These are phyloP conservation scores for Hemaris fuciformis DNA, from an alignment of 2,888 invertebrate species.

Conservation along the genomic window DNA sequence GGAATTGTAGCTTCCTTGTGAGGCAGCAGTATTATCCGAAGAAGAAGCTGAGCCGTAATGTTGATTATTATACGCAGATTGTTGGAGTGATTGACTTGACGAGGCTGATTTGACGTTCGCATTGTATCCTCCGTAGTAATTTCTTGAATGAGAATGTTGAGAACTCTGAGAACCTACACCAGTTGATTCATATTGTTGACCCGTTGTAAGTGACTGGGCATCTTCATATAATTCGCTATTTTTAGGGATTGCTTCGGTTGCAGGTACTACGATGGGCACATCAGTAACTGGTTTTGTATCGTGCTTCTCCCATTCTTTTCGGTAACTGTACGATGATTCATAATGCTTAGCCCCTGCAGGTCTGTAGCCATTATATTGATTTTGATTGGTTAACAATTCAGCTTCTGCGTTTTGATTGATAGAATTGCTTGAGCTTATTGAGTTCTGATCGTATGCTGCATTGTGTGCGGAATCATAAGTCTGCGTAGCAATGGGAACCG, in stretches of 20 bases:
- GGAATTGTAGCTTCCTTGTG: slow-evolving; percentile 20
- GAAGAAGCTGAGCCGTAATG: slow-evolving; percentile 30
- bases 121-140: slow-evolving; percentile 41
- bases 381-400: slow-evolving; percentile 43
- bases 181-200: slow-evolving; percentile 34
- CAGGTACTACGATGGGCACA: slow-evolving; percentile 34
- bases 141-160: slow-evolving; percentile 38
- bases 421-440: slow-evolving; percentile 20
- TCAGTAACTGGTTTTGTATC: slow-evolving; percentile 44
- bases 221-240: slow-evolving; percentile 63
- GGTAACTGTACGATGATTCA: slow-evolving; percentile 68
- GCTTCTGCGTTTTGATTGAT: slow-evolving; percentile 42
- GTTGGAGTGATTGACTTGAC: slow-evolving; percentile 44
- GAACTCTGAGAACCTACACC: slow-evolving; percentile 37
- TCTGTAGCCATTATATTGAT: slow-evolving; percentile 32
- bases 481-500: slow-evolving; percentile 58
- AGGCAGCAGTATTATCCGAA: slow-evolving; percentile 30
- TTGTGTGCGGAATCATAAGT: slow-evolving; percentile 38
- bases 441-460: slow-evolving; percentile 46
- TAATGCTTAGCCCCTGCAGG: slow-evolving; percentile 55
- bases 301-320: slow-evolving; percentile 74
- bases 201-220: slow-evolving; percentile 33
- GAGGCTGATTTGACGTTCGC: slow-evolving; percentile 43
- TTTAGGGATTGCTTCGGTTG: slow-evolving; percentile 44
- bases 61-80: slow-evolving; percentile 42